These are phyloP conservation scores for Hippocampus mohnikei DNA, from an alignment of 2,113 vertebrate species.

Conservation along the genomic window DNA sequence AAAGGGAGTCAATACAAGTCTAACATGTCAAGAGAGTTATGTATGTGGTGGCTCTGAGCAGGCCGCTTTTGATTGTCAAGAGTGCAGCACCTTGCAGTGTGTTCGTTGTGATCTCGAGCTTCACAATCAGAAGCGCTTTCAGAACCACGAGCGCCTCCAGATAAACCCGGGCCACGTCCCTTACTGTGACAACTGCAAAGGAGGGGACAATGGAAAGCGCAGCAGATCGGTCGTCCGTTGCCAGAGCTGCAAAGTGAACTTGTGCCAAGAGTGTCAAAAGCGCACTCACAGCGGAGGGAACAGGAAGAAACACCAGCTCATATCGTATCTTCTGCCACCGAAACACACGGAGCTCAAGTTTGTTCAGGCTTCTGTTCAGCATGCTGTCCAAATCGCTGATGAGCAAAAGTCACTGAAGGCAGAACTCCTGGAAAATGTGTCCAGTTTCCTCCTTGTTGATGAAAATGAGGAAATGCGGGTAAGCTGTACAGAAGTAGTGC, in stretches of 20 bases:
- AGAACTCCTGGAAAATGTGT: slow-evolving; percentile 82
- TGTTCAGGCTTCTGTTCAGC: slow-evolving; percentile 27
- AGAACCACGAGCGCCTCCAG: slow-evolving; percentile 79
- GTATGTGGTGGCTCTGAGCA: slow-evolving; percentile 87
- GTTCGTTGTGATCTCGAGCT: slow-evolving; percentile 83
- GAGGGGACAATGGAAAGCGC: slow-evolving; percentile 66
- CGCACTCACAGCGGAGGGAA: slow-evolving; percentile 84
- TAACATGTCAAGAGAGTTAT: slow-evolving; percentile 89
- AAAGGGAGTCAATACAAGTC: slow-evolving; percentile 79
- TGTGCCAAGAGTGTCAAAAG: slow-evolving; percentile 91
- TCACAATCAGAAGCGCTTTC: slow-evolving; percentile 80
- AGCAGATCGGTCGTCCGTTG: slow-evolving; percentile 83
- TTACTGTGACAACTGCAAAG: slow-evolving; percentile 85
- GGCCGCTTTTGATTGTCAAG: slow-evolving; percentile 85
- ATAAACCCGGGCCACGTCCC: slow-evolving; percentile 83
- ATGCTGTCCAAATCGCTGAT: slow-evolving; percentile 64
- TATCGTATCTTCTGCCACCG: slow-evolving; percentile 69
- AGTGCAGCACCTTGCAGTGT: slow-evolving; percentile 87
- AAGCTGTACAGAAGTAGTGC: background rate
- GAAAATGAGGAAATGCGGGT: slow-evolving; percentile 98
- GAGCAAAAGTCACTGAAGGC: slow-evolving; percentile 71
- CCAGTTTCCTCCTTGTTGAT: slow-evolving; percentile 94
- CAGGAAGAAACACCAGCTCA: slow-evolving; percentile 86
- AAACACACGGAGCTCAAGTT: slow-evolving; percentile 54
- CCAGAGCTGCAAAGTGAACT: slow-evolving; percentile 87